Conservation (phyloP, 2,113 vertebrate species). For the Sisor rabdophorus region DNA sequence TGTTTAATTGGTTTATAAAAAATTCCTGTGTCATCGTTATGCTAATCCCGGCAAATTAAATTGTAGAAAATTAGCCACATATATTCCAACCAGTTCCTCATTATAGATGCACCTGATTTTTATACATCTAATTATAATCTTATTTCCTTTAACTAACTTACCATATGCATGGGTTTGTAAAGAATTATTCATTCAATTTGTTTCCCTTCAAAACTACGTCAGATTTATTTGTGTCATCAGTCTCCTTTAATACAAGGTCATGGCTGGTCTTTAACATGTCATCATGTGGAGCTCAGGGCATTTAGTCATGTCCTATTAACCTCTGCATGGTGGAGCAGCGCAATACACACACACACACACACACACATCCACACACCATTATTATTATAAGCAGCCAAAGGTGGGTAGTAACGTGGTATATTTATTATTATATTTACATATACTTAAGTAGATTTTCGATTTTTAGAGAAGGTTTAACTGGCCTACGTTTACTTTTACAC, state of each 20-base stretch:
- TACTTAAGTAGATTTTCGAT: no score
- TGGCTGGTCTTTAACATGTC: constrained; percentile 28
- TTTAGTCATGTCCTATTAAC: constrained; percentile 47
- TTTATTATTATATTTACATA: no score
- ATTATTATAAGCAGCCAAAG: background rate
- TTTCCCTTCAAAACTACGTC: background rate
- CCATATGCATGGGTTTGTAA: background rate
- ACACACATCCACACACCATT: background rate
- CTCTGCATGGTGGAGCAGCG: constrained; percentile 36
- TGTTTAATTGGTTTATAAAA: constrained; percentile 33
- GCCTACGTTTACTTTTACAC: no score
- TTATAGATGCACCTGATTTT: background rate
- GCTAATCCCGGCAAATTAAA: constrained; percentile 25
- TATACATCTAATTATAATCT: background rate
- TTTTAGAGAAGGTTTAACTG: no score
- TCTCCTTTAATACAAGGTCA: constrained; percentile 39
- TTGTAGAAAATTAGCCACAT: constrained; percentile 2
- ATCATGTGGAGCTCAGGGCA: constrained; percentile 38
- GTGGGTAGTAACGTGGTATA: no score
- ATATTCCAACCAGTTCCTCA: constrained; percentile 27
- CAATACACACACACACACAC: constrained; percentile 21
- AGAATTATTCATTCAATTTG: background rate
- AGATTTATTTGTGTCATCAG: constrained; percentile 29
- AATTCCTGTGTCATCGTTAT: constrained; percentile 16
- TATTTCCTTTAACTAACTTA: background rate